phyloP scores from a whole-genome alignment of 1,140 invertebrate genomes.

The Formica exsecta region DNA sequence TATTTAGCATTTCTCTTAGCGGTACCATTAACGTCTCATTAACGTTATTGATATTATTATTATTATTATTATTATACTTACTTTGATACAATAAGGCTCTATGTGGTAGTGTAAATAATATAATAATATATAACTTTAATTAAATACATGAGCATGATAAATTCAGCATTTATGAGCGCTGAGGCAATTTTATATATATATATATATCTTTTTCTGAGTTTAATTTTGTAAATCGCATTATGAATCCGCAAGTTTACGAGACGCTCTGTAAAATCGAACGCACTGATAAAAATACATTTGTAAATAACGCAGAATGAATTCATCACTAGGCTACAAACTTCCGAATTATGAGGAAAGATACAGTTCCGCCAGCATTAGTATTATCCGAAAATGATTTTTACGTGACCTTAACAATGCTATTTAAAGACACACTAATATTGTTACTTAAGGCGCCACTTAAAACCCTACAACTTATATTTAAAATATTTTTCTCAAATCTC shows the following conservation, averaged over 20 bases:
- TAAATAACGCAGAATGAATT: slow-evolving; percentile 25
- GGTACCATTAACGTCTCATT: slow-evolving; percentile 67
- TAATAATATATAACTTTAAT: slow-evolving; percentile 84
- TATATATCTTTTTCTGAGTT: slow-evolving; percentile 67
- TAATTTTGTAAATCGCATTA: slow-evolving; percentile 33
- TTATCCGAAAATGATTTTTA: no score
- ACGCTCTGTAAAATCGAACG: slow-evolving; percentile 54
- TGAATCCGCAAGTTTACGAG: slow-evolving; percentile 36
- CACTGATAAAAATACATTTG: slow-evolving; percentile 41
- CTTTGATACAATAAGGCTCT: slow-evolving; percentile 80
- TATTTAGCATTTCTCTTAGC: slow-evolving; percentile 74
- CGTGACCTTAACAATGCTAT: no score
- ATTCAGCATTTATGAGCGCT: slow-evolving; percentile 72
- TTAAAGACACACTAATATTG: no score
- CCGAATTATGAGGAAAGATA: no score
- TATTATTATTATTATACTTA: slow-evolving; percentile 66
- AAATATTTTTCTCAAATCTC: no score
- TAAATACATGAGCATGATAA: slow-evolving; percentile 82
- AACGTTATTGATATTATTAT: slow-evolving; percentile 50
- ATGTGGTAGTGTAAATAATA: slow-evolving; percentile 80
- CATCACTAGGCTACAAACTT: background rate
- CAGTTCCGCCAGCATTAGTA: no score
- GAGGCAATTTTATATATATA: slow-evolving; percentile 37
- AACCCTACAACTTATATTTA: no score
- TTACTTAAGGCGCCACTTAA: no score